These are phyloP conservation scores for Dicerorhinus sumatrensis DNA, from an alignment of 2,113 vertebrate genomes.

Conservation along the genomic window DNA sequence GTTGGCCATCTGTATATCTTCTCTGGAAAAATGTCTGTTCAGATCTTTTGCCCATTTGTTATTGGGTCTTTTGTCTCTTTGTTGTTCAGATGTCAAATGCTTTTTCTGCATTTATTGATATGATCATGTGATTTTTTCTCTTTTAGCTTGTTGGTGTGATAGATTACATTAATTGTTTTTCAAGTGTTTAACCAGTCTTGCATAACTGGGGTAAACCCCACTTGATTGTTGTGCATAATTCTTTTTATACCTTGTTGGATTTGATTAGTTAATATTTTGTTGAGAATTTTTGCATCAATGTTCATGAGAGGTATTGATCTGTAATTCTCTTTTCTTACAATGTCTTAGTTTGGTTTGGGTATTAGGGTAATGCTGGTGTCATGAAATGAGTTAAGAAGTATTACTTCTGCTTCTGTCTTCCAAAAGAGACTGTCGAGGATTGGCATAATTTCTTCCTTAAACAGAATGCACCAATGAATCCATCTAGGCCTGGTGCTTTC, in stretches of 20 bases:
- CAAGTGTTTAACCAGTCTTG: neutral
- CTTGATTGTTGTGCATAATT: neutral
- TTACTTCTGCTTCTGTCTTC: too few species aligned
- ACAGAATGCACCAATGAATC: neutral
- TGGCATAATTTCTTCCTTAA: neutral
- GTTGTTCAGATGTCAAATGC: too few species aligned
- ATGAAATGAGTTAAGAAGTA: neutral
- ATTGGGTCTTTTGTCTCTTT: too few species aligned
- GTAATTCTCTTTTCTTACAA: neutral
- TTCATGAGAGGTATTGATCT: neutral
- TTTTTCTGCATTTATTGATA: neutral
- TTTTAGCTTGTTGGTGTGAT: neutral
- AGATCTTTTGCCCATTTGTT: too few species aligned
- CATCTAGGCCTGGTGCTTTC: neutral
- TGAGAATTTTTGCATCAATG: neutral
- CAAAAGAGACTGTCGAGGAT: neutral
- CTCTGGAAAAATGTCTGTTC: too few species aligned
- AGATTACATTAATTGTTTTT: neutral
- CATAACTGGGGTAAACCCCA: neutral
- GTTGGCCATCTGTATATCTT: too few species aligned
- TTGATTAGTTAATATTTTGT: neutral
- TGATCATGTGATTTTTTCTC: neutral
- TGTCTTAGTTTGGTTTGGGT: neutral
- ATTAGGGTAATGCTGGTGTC: neutral
- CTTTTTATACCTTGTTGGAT: neutral